These are phyloP conservation scores for Agelastica alni DNA, from an alignment of 2,888 invertebrate genomes.

Conservation along the genomic window DNA sequence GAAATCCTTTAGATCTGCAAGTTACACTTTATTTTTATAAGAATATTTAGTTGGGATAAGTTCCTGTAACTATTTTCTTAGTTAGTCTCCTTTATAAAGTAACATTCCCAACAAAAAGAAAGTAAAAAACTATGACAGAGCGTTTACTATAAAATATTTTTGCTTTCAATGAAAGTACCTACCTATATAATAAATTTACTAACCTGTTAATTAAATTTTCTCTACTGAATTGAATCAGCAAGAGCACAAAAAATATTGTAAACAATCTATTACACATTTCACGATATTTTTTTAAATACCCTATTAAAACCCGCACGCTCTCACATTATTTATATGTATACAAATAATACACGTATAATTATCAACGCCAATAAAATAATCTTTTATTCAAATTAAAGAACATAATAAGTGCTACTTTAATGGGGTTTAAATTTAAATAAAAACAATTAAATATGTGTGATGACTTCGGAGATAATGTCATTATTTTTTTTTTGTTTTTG, in stretches of 20 bases:
- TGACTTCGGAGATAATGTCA: not conserved
- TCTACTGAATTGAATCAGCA: not conserved
- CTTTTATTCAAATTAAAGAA: slow-evolving; percentile 11
- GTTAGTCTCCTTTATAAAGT: no score
- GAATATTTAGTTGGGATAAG: no score
- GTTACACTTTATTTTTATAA: no score
- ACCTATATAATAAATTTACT: not conserved
- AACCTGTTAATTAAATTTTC: not conserved
- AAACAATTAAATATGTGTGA: slow-evolving; percentile 16
- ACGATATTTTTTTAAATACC: not conserved
- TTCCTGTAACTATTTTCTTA: no score
- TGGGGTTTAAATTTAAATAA: slow-evolving; percentile 18
- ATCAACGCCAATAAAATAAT: slow-evolving; percentile 4
- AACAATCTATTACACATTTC: not conserved
- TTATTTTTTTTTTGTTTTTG: not conserved
- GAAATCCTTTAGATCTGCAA: no score
- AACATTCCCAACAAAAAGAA: no score
- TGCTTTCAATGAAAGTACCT: no score
- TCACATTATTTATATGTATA: slow-evolving; percentile 6
- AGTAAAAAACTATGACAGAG: no score
- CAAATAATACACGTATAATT: not conserved
- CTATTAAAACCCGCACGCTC: not conserved
- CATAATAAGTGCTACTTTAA: not conserved
- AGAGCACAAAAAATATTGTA: not conserved
- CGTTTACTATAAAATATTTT: no score